phyloP scores from a whole-genome alignment of 2,113 vertebrate species.

The Ranitomeya variabilis region DNA sequence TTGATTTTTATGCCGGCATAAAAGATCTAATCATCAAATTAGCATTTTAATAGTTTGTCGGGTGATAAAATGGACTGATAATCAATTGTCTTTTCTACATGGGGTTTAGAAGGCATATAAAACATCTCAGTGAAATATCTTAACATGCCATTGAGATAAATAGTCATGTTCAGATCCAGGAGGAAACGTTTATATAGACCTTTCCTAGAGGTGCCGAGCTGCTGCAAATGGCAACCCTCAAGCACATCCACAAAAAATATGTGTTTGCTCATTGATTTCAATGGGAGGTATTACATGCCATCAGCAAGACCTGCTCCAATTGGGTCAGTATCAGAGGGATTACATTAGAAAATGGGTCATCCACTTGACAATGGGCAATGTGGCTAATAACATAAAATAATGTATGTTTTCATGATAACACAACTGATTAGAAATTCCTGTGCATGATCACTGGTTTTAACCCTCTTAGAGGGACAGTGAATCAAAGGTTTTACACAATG shows the following conservation, averaged over 20 bases:
- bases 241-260: not conserved
- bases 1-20: too few relatives aligned
- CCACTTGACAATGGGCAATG: not conserved
- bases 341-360: not conserved
- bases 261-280: not conserved
- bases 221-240: not conserved
- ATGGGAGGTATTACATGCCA: not conserved
- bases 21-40: too few relatives aligned
- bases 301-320: not conserved
- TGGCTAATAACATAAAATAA: not conserved
- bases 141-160: too few relatives aligned
- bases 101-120: too few relatives aligned
- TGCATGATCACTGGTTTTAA: conserved; percentile 29
- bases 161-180: not conserved
- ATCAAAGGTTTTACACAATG: conserved; percentile 41
- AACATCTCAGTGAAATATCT: too few relatives aligned
- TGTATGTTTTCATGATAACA: not conserved
- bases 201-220: not conserved
- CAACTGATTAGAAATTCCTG: conserved; percentile 3
- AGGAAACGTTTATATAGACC: not conserved
- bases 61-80: too few relatives aligned
- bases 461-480: not conserved
- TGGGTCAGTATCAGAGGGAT: too few relatives aligned
- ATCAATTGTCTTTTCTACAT: too few relatives aligned
- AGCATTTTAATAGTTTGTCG: too few relatives aligned